Percentiles rank a stretch among this genome's conserved stretches.
These are phyloP conservation scores for Nyctereutes procyonoides DNA, from an alignment of 2,113 vertebrate genomes.

Conservation along the genomic window DNA sequence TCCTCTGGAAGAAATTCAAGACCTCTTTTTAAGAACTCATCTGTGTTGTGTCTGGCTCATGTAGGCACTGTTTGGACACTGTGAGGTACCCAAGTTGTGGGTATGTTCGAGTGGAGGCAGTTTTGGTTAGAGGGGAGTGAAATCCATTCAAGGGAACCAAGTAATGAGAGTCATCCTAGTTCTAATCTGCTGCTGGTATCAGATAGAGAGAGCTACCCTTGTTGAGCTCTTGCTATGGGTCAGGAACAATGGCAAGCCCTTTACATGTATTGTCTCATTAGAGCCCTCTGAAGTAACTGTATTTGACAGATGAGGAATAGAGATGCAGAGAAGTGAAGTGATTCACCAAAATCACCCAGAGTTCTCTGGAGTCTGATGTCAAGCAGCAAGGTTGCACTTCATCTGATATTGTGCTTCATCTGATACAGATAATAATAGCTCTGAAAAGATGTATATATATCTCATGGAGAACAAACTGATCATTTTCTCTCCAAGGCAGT, in stretches of 20 bases:
- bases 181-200: not conserved
- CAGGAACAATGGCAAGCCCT: not conserved
- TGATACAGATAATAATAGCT: not conserved
- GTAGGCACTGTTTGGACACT: not conserved
- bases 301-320: not conserved
- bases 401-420: not conserved
- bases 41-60: not conserved
- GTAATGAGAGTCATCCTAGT: not conserved
- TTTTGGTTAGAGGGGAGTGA: not conserved
- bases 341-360: not conserved
- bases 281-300: not conserved
- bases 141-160: not conserved
- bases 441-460: not conserved
- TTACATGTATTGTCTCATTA: not conserved
- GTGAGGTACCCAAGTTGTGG: not conserved
- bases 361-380: not conserved
- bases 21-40: slow-evolving; percentile 25
- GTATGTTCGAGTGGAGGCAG: not conserved
- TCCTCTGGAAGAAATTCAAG: not conserved
- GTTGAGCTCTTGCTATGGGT: not conserved
- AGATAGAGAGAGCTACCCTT: too few relatives aligned
- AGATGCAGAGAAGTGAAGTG: not conserved
- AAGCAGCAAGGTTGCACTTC: not conserved
- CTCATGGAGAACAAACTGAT: not conserved
- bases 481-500: not conserved